Evolutionary conservation across 1,140 invertebrate genomes (phyloP).

Genomic region (Dendrolimus punctatus): DNA sequence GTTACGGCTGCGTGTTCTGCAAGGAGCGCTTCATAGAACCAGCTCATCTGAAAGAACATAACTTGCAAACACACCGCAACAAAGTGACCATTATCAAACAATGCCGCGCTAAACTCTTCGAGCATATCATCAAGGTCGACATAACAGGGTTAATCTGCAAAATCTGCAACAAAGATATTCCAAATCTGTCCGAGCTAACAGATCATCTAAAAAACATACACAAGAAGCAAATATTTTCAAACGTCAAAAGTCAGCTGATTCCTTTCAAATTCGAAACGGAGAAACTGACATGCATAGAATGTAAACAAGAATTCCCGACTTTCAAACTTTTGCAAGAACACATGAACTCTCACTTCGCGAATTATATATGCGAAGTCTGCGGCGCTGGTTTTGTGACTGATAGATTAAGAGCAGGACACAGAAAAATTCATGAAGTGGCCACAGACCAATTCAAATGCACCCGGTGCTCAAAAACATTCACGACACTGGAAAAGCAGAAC

Average conservation of each 20-base stretch:
- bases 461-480: not conserved
- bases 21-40: not conserved
- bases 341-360: constrained; percentile 23
- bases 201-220: constrained; percentile 3
- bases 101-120: not conserved
- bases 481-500: constrained; percentile 1
- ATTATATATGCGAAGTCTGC: constrained; percentile 22
- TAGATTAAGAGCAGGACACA: not conserved
- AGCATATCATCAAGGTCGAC: constrained; percentile 8
- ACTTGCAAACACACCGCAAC: constrained; percentile 2
- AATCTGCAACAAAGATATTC: constrained; percentile 3
- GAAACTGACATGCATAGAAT: constrained; percentile 8
- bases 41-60: constrained; percentile 6
- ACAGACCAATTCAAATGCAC: constrained; percentile 12
- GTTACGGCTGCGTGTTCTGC: constrained; percentile 12
- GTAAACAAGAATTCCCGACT: constrained; percentile 6
- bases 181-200: constrained; percentile 7
- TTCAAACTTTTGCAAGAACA: constrained; percentile 16
- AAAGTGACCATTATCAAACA: not conserved
- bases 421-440: not conserved
- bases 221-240: not conserved
- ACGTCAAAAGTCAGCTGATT: constrained; percentile 4
- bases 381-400: constrained; percentile 1
- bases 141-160: constrained; percentile 12
- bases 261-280: constrained; percentile 13